Conservation (phyloP, 2,797 vertebrate genomes). For the Sardinella longiceps region DNA sequence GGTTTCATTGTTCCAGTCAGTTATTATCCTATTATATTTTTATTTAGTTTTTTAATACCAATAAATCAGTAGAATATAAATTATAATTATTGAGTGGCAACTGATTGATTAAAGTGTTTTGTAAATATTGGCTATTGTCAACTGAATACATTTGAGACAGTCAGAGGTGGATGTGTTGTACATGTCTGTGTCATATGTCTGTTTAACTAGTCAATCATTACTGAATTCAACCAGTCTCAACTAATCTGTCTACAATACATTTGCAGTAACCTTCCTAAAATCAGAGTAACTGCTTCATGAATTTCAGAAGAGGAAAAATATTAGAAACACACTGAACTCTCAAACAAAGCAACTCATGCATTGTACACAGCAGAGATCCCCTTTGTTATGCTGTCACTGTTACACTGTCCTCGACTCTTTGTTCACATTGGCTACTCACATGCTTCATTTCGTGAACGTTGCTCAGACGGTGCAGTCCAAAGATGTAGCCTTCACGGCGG, state of each 20-base stretch:
- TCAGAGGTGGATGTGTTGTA: background rate
- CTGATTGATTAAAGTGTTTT: no score
- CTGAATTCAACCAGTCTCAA: background rate
- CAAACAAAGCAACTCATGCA: background rate
- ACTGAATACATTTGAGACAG: background rate
- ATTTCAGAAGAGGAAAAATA: background rate
- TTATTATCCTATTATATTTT: no score
- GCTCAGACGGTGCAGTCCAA: constrained; percentile 65
- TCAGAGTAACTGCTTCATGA: background rate
- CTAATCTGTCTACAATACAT: background rate
- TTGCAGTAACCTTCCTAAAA: no score
- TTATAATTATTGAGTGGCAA: no score
- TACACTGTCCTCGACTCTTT: background rate
- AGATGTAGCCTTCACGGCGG: constrained; percentile 70
- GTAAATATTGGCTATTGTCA: no score
- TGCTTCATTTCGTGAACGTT: constrained; percentile 63
- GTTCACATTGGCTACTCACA: constrained; percentile 59
- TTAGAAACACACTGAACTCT: background rate
- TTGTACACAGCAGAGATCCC: background rate
- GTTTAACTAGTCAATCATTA: background rate
- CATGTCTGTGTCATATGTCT: background rate
- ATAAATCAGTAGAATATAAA: no score
- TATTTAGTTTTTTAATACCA: no score
- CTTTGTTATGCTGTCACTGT: background rate
- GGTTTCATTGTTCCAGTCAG: no score